Conservation (phyloP, 2,113 vertebrate genomes). For the Holacanthus passer region DNA sequence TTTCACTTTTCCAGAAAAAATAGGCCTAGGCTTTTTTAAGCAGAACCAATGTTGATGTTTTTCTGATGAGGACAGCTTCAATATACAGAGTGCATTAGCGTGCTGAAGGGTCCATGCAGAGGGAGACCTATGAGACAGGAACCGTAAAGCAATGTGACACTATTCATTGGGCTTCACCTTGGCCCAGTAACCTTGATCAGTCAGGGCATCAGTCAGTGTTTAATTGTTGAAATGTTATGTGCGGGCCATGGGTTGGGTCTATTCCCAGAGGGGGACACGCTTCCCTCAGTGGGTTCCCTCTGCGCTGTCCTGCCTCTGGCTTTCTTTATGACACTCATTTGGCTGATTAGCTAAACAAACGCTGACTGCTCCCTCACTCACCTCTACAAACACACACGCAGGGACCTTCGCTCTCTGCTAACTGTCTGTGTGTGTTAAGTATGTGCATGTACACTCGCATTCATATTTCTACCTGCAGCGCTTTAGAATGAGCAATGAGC, state of each 20-base stretch:
- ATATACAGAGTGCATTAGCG: slow-evolving; percentile 45
- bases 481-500: slow-evolving; percentile 62
- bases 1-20: too few species aligned
- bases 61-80: slow-evolving; percentile 25
- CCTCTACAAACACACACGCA: slow-evolving; percentile 38
- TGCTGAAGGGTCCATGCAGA: slow-evolving; percentile 37
- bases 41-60: slow-evolving; percentile 41
- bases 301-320: slow-evolving; percentile 41
- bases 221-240: slow-evolving; percentile 75
- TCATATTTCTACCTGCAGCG: slow-evolving; percentile 15
- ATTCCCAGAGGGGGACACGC: slow-evolving; percentile 41
- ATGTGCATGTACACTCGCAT: not conserved
- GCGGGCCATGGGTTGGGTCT: slow-evolving; percentile 39
- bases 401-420: slow-evolving; percentile 16
- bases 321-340: slow-evolving; percentile 78
- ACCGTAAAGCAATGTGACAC: slow-evolving; percentile 77
- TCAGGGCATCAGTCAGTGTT: slow-evolving; percentile 79
- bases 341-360: slow-evolving; percentile 81
- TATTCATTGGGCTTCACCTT: slow-evolving; percentile 77
- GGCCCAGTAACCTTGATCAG: slow-evolving; percentile 83
- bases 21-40: too few species aligned
- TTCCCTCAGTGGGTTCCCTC: slow-evolving; percentile 33
- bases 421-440: not conserved
- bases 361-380: slow-evolving; percentile 49
- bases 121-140: slow-evolving; percentile 62